Percentiles rank a stretch among this genome's conserved stretches.
Evolutionary conservation across 2,797 vertebrate species (phyloP).

Genomic region (Calcarius lapponicus): DNA sequence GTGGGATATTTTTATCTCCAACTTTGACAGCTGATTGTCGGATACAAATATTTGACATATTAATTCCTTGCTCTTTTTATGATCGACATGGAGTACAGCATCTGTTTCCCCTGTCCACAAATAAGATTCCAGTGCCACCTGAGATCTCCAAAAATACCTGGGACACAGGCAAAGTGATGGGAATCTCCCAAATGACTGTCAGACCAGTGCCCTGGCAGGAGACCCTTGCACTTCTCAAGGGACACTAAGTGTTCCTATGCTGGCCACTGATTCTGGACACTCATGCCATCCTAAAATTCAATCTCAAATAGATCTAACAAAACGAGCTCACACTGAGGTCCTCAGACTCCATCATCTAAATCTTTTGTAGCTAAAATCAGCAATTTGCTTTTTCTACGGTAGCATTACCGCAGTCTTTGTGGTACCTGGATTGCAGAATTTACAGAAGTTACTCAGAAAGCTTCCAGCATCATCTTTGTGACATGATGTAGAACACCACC

Average conservation of each 20-base stretch:
- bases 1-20: background rate
- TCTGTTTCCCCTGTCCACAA: background rate
- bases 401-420: background rate
- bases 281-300: background rate
- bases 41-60: background rate
- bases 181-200: background rate
- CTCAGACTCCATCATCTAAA: background rate
- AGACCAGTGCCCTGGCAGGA: background rate
- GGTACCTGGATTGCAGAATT: background rate
- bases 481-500: background rate
- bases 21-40: background rate
- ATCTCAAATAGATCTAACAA: background rate
- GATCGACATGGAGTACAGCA: background rate
- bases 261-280: background rate
- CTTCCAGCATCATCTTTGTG: background rate
- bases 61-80: background rate
- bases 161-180: background rate
- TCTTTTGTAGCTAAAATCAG: background rate
- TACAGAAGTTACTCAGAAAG: slow-evolving; percentile 8
- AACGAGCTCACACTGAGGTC: background rate
- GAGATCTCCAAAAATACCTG: background rate
- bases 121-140: background rate
- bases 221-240: background rate
- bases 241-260: background rate
- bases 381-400: background rate